These are phyloP conservation scores for Datnioides undecimradiatus DNA, from an alignment of 2,113 vertebrate species.

Conservation along the genomic window DNA sequence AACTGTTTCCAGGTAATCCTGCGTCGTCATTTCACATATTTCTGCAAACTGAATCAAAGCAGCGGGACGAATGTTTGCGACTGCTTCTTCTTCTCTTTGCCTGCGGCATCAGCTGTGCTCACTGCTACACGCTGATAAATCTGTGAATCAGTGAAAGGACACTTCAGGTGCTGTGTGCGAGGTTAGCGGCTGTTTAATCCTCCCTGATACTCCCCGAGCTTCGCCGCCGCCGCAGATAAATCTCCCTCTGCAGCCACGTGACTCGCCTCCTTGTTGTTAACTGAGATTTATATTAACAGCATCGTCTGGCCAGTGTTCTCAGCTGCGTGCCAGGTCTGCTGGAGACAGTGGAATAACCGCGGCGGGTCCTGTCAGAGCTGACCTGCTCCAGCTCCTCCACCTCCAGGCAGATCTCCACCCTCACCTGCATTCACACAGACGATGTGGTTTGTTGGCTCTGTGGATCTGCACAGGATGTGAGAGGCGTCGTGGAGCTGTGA, in stretches of 20 bases:
- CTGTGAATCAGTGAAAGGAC: slow-evolving; percentile 11
- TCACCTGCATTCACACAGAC: slow-evolving; percentile 68
- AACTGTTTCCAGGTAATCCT: no score
- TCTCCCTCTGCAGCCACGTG: slow-evolving; percentile 34
- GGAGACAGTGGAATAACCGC: slow-evolving; percentile 56
- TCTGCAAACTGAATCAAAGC: no score
- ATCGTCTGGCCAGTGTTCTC: slow-evolving; percentile 21
- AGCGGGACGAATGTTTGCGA: not conserved
- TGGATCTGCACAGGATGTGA: slow-evolving; percentile 26
- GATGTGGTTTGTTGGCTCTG: slow-evolving; percentile 18
- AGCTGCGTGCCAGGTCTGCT: slow-evolving; percentile 52
- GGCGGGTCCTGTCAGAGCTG: slow-evolving; percentile 42
- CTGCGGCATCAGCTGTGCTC: not conserved
- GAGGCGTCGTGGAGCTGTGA: not conserved
- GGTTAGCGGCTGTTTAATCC: slow-evolving; percentile 33
- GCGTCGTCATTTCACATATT: no score
- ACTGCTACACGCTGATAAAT: not conserved
- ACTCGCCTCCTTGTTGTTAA: slow-evolving; percentile 56
- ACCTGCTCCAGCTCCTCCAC: not conserved
- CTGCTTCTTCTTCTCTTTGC: not conserved
- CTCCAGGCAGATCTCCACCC: slow-evolving; percentile 42
- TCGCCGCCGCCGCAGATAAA: slow-evolving; percentile 27
- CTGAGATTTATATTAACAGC: slow-evolving; percentile 64
- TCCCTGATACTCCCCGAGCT: slow-evolving; percentile 22
- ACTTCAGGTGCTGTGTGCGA: slow-evolving; percentile 8